These are phyloP conservation scores for Parazoanthus atlanticus DNA, from an alignment of 92 coral and sea anemone species.

Conservation along the genomic window DNA sequence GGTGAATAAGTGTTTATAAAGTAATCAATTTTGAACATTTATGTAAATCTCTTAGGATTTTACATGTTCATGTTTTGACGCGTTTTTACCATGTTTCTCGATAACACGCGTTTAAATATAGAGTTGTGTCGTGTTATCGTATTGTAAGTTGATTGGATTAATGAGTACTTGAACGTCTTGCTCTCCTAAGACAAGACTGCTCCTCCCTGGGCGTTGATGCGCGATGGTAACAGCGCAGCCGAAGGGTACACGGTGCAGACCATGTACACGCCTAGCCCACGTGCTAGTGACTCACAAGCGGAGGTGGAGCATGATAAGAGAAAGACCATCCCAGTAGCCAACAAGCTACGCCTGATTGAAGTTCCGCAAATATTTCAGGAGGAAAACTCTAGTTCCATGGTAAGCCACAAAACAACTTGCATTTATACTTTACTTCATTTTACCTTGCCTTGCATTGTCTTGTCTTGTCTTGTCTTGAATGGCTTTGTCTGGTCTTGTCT, in stretches of 20 bases:
- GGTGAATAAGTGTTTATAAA: no score
- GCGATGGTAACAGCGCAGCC: background rate
- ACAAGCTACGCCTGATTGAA: slow-evolving; percentile 22
- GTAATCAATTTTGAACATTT: no score
- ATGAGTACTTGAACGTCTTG: no score
- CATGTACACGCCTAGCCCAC: slow-evolving; percentile 1
- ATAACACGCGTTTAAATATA: no score
- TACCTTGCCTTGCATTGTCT: background rate
- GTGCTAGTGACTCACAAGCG: slow-evolving; percentile 5
- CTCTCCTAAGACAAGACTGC: background rate
- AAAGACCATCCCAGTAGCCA: background rate
- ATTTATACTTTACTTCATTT: background rate
- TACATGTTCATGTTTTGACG: no score
- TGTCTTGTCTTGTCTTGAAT: background rate
- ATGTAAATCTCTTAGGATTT: no score
- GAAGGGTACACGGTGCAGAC: slow-evolving; percentile 14
- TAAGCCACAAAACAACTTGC: background rate
- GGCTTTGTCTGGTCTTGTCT: background rate
- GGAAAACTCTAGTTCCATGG: slow-evolving; percentile 6
- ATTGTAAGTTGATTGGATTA: no score
- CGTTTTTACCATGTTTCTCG: no score
- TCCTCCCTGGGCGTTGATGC: slow-evolving; percentile 4
- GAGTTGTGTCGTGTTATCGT: no score
- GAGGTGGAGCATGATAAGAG: background rate
- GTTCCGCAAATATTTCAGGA: slow-evolving; percentile 31